These are phyloP conservation scores for Bos taurus DNA, from an alignment of 2,113 vertebrate species.

Conservation along the genomic window ARS-UCD2.0 NC_037329.1:27929001-27929500, in stretches of 20 bases:
- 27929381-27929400: not conserved
- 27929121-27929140: constrained; percentile 38
- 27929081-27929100: not conserved
- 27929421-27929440: not conserved
- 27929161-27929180: constrained; percentile 31
- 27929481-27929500: not conserved
- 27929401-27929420: rapidly evolving
- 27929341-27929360: not conserved
- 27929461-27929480: not conserved
- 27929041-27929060: not conserved
- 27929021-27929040: not conserved
- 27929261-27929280: not conserved
- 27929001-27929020: not conserved
- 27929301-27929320: not conserved
- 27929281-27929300: not conserved
- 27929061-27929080: constrained; percentile 1
- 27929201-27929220: constrained; percentile 32
- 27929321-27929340: not conserved
- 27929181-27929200: not conserved
- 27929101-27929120: constrained; percentile 38
- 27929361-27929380: not conserved
- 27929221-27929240: not conserved
- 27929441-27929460: not conserved
- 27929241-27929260: not conserved
- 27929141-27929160: constrained; percentile 30